Conservation (phyloP, 2,888 invertebrate genomes). For the Phoenoteleia sp. region DNA sequence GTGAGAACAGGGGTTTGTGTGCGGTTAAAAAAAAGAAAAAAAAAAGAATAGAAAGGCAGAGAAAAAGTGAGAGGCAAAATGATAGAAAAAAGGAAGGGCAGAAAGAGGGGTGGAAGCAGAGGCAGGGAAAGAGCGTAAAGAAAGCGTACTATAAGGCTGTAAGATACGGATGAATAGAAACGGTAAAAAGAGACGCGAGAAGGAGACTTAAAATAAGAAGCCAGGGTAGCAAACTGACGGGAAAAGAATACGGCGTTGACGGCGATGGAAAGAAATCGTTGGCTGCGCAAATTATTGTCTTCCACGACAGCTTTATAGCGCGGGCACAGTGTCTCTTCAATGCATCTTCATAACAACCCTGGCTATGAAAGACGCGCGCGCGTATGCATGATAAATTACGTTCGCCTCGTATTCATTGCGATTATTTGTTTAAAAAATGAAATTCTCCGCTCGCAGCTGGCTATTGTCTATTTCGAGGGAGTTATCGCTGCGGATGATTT, state of each 20-base stretch:
- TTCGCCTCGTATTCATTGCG: conserved; percentile 27
- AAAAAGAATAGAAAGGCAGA: too few species aligned
- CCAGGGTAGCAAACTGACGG: conserved; percentile 76
- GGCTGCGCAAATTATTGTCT: conserved; percentile 74
- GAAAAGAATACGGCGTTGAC: conserved; percentile 79
- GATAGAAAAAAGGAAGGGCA: neutral
- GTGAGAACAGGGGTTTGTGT: too few species aligned
- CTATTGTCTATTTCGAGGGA: too few species aligned
- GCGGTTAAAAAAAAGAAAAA: too few species aligned
- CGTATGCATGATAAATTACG: conserved; percentile 61
- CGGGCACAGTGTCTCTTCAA: conserved; percentile 60
- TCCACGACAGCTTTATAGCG: conserved; percentile 63
- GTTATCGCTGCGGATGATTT: too few species aligned
- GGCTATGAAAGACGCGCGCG: conserved; percentile 55
- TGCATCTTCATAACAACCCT: conserved; percentile 66
- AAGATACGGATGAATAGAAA: conserved; percentile 76
- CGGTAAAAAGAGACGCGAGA: conserved; percentile 68
- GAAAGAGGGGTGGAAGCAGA: neutral
- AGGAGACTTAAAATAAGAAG: conserved; percentile 76
- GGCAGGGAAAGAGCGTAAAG: conserved; percentile 35
- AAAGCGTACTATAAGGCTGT: conserved; percentile 73
- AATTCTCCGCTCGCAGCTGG: neutral
- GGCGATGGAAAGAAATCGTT: conserved; percentile 79
- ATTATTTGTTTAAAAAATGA: conserved; percentile 52
- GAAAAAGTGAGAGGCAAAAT: conserved; percentile 7